Evolutionary conservation across 2,113 vertebrate genomes (phyloP).

Genomic region (Carollia perspicillata): DNA sequence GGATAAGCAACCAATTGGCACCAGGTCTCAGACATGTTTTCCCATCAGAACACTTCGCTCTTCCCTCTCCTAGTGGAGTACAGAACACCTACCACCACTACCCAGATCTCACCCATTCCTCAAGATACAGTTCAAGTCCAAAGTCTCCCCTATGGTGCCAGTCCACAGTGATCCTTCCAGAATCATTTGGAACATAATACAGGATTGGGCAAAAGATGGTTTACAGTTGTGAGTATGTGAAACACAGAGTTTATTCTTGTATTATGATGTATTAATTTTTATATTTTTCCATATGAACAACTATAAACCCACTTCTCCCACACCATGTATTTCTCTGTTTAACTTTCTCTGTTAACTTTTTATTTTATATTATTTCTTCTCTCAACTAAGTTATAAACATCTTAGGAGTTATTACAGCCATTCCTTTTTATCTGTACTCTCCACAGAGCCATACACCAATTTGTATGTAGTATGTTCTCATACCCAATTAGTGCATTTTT

Average conservation of each 20-base stretch:
- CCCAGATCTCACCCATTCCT: not conserved
- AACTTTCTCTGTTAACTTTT: not conserved
- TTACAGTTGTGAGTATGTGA: not conserved
- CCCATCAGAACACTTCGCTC: not conserved
- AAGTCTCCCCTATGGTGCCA: not conserved
- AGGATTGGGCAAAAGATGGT: not conserved
- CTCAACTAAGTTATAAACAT: not conserved
- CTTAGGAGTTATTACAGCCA: not conserved
- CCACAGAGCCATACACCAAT: not conserved
- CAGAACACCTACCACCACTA: not conserved
- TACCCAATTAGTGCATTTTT: not conserved
- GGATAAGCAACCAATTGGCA: not conserved
- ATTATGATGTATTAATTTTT: not conserved
- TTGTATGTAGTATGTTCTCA: not conserved
- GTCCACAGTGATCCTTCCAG: not conserved
- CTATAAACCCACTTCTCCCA: not conserved
- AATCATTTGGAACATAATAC: not conserved
- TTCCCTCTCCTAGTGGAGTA: not conserved
- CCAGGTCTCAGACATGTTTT: not conserved
- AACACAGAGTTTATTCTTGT: not conserved
- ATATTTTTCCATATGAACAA: not conserved
- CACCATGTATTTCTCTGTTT: too few species aligned
- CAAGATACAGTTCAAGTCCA: not conserved
- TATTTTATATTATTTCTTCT: not conserved
- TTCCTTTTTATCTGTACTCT: not conserved